Conservation (phyloP, 2,797 vertebrate genomes). For the Orientallactaga sibirica region DNA sequence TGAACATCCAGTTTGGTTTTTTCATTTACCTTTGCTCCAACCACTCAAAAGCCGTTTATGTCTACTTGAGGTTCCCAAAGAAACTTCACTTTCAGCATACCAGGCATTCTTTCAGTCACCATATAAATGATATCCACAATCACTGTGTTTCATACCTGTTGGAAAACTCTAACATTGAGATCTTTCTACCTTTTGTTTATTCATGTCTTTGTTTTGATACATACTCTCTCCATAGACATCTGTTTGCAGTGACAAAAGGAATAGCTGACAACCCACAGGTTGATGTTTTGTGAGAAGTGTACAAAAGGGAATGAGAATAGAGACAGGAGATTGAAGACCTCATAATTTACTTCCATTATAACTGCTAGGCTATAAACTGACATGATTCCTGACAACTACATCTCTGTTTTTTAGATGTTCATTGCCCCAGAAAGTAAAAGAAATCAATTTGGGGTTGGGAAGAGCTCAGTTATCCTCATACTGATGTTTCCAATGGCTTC, state of each 20-base stretch:
- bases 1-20: background rate
- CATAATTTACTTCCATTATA: background rate
- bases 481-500: background rate
- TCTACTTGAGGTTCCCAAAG: background rate
- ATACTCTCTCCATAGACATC: background rate
- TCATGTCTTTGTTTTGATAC: background rate
- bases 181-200: background rate
- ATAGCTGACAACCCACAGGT: background rate
- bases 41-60: background rate
- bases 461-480: background rate
- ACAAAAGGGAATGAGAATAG: background rate
- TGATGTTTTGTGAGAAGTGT: background rate
- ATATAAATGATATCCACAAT: background rate
- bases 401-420: background rate
- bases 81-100: background rate
- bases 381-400: background rate
- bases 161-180: background rate
- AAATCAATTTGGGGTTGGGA: background rate
- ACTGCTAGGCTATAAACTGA: background rate
- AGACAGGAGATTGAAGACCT: background rate
- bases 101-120: background rate
- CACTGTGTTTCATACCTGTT: background rate
- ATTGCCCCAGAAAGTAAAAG: background rate
- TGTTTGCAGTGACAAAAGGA: background rate
- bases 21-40: background rate